Evolutionary conservation across 1,140 invertebrate species (phyloP).

Genomic region (Drosophila sulfurigaster): DNA sequence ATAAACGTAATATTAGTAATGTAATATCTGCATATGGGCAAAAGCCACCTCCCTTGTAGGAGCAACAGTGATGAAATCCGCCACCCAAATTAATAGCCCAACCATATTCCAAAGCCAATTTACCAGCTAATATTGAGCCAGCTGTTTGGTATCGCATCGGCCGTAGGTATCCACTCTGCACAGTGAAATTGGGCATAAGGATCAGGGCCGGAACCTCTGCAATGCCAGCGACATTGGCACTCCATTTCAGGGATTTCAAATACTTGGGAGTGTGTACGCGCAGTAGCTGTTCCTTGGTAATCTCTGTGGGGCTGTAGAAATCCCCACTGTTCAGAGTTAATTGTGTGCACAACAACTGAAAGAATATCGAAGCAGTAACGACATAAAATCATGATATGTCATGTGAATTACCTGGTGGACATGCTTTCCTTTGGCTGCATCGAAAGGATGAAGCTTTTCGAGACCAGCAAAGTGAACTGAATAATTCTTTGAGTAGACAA

Average conservation of each 20-base stretch:
- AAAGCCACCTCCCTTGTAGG: constrained; percentile 92
- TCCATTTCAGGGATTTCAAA: constrained; percentile 90
- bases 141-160: constrained; percentile 93
- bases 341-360: constrained; percentile 85
- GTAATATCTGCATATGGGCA: constrained; percentile 96
- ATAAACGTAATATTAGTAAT: constrained; percentile 89
- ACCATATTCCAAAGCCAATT: constrained; percentile 91
- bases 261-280: constrained; percentile 91
- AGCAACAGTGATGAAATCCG: constrained; percentile 93
- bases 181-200: constrained; percentile 91
- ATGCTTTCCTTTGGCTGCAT: constrained; percentile 93
- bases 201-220: constrained; percentile 91
- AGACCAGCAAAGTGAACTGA: constrained; percentile 93
- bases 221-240: constrained; percentile 91
- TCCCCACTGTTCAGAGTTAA: constrained; percentile 85
- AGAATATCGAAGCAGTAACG: not conserved
- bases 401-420: constrained; percentile 88
- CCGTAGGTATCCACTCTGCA: constrained; percentile 91
- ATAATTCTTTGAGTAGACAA: constrained; percentile 92
- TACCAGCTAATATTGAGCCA: constrained; percentile 92
- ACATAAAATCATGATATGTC: not conserved
- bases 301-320: constrained; percentile 89
- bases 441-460: constrained; percentile 95
- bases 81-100: constrained; percentile 97
- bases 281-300: constrained; percentile 89